These are phyloP conservation scores for Ameiurus melas DNA, from an alignment of 2,113 vertebrate species.

Conservation along the genomic window DNA sequence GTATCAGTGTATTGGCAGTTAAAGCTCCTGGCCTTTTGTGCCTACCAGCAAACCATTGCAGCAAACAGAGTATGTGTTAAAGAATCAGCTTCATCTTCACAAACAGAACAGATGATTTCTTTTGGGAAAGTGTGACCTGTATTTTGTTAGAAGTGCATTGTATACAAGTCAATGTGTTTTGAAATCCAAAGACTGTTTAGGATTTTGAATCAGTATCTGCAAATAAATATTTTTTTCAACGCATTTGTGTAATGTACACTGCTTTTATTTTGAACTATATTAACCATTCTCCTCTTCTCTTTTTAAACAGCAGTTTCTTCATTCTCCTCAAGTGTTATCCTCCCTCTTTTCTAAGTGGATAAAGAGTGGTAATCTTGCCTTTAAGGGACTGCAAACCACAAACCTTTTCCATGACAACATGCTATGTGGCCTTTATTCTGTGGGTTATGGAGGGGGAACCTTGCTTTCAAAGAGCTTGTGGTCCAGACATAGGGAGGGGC, in stretches of 20 bases:
- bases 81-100: constrained; percentile 21
- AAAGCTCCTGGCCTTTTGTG: constrained; percentile 36
- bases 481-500: neutral
- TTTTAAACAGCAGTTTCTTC: constrained; percentile 73
- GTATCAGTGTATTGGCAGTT: constrained; percentile 38
- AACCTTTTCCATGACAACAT: neutral
- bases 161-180: constrained; percentile 39
- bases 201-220: constrained; percentile 61
- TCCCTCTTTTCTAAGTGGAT: constrained; percentile 70
- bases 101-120: constrained; percentile 12
- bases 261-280: constrained; percentile 65
- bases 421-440: neutral
- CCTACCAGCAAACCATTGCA: constrained; percentile 17
- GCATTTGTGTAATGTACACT: constrained; percentile 59
- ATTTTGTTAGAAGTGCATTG: constrained; percentile 38
- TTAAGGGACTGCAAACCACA: neutral
- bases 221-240: constrained; percentile 70
- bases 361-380: constrained; percentile 63
- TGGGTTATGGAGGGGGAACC: neutral
- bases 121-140: constrained; percentile 39
- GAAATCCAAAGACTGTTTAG: constrained; percentile 61
- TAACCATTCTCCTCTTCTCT: constrained; percentile 77
- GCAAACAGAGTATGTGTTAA: constrained; percentile 9
- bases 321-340: constrained; percentile 70
- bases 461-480: neutral